Base-by-base conservation (phyloP, 2,113 vertebrate species). In the human region DNA sequence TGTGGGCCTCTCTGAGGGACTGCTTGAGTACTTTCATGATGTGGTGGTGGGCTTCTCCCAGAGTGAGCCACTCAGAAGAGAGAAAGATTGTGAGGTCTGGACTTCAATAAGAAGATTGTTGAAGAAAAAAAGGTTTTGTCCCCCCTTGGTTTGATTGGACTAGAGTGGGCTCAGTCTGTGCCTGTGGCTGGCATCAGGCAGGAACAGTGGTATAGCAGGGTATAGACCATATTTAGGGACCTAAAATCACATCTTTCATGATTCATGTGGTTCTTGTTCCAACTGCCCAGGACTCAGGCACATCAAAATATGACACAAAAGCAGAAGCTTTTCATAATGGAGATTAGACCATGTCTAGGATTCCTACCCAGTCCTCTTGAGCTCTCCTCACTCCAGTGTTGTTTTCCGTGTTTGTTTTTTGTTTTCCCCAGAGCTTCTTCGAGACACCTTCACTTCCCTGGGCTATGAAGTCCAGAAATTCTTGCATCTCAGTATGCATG, bases 371-470 rank as follows among this genome's bases (percentile, higher is more conserved):
- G 23, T 59, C 30, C 30, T 35, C 23, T 43, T 50, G 12, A 50
- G 88, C 27, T 80, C 32, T 70, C 89, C 48, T 96, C 35, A 94
- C 16, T 96, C 75, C 32, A 59, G n/a, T 82, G 32, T 90, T 96
- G 35, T 94, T 95, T 12, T 40, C 72, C 32, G 5, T 94, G 23
- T 96, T 97, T 97, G 80, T 97, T 90, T 80, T 97, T 90, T 80
- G 32, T 89, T 88, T 81, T 68, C 64, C 84, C 66, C 98, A 99
- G 99, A 94, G 30, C 27, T 98, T 96, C 97, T 99, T 95, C 97
- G 96, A 70, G 66, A 98, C 9, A 98, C 98, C 7, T 99, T 99
- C 93, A 97, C 82, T 83, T 94, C 66, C 4, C 98, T 99, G 83
- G 98, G 98, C 85, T 99, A 99, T 97, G 94, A 96, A 0, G 98